phyloP scores from a whole-genome alignment of 2,797 vertebrate species.

The Bradypus variegatus region DNA sequence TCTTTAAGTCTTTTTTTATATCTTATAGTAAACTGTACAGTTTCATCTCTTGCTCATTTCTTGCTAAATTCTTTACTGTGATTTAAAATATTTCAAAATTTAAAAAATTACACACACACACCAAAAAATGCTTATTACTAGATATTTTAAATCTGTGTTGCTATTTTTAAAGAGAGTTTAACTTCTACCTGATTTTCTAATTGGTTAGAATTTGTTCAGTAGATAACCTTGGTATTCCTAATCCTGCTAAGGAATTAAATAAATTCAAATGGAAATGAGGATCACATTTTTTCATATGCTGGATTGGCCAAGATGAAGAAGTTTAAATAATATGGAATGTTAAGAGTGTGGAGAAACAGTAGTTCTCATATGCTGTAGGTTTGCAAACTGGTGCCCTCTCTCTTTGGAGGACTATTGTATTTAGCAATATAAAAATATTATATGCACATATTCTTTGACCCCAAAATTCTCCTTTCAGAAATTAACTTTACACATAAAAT shows the following conservation, averaged over 20 bases:
- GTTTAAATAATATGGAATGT: background rate
- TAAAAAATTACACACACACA: background rate
- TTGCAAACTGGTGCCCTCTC: background rate
- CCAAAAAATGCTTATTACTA: background rate
- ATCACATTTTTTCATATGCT: background rate
- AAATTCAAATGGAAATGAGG: background rate
- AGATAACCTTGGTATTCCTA: background rate
- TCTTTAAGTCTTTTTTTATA: background rate
- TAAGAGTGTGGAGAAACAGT: background rate
- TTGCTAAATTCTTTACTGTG: background rate
- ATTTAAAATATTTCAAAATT: conserved; percentile 12
- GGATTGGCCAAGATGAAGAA: background rate
- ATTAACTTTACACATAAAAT: too few species aligned
- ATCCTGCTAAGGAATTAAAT: background rate
- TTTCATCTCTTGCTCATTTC: background rate
- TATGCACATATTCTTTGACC: too few species aligned
- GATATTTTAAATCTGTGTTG: background rate
- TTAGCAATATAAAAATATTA: background rate
- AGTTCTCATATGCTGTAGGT: background rate
- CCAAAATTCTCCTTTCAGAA: too few species aligned
- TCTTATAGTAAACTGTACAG: background rate
- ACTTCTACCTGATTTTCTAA: background rate
- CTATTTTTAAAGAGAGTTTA: background rate
- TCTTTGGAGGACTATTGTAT: background rate
- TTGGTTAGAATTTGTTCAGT: background rate